Base-by-base conservation (phyloP, 2,888 invertebrate species). In the Cremastinae sp. region DNA sequence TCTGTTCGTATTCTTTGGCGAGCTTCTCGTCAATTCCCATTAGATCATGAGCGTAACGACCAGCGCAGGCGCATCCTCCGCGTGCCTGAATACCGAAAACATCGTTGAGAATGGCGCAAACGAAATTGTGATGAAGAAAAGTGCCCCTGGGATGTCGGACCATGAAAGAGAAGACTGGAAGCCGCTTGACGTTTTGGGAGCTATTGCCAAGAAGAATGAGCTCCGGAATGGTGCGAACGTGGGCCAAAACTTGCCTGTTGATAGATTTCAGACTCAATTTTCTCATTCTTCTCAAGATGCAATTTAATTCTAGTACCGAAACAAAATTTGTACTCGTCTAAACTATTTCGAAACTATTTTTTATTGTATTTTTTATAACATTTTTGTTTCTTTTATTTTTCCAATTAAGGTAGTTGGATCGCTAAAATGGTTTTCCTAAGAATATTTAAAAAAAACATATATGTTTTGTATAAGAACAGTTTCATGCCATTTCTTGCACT, bases 81-180 rank as follows among this genome's bases (percentile, higher is more conserved):
- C 95, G 91, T 0, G 95, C 95, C 90, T 97, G 97, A 66, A 98
- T 96, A 0, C 97, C 97, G 88, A 97, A 97, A 22, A 98, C 93
- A 85, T 98, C 97, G 86, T 97, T 97, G 51, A 98, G 91, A 16
- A 97, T 92, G 8, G 96, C 95, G 81, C 95, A 95, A 8, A 97
- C 94, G 90, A 91, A 95, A 90, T 97, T 97, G 89, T 97, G 96
- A 88, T 97, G 97, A 1, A 97, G 92, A 87, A 95, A 97, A 10
- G 95, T 94, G 37, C 96, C 95, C 43, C 94, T 91, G 0, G 94
- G 94, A 88, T 97, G 96, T 80, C 95, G 93, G 61, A 97, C 94
- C 91, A 97, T 93, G 84, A 97, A 94, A 3, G 97, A 96, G 88
- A 97, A 95, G 70, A 97, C 94, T 1, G 97, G 95, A 22, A 97